phyloP scores from a whole-genome alignment of 2,888 invertebrate species.

The Dicycla oo region DNA sequence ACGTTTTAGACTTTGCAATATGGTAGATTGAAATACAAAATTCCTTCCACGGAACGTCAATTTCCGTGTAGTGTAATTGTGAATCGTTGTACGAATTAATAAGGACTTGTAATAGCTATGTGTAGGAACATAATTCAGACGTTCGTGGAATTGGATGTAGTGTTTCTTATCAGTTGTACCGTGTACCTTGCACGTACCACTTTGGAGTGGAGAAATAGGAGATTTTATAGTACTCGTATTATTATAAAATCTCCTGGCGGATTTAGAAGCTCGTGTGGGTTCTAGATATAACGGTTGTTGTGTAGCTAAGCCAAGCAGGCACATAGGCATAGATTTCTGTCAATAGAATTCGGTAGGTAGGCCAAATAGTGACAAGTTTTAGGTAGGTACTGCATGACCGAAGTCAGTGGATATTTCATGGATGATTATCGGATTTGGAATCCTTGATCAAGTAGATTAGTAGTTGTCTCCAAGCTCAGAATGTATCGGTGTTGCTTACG shows the following conservation, averaged over 20 bases:
- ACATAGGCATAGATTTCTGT: background rate
- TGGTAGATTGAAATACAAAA: constrained; percentile 24
- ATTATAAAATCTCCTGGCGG: background rate
- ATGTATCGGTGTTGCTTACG: background rate
- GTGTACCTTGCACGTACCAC: background rate
- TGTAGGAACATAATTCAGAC: constrained; percentile 8
- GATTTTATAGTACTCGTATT: no score
- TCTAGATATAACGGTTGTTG: no score
- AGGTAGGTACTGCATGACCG: background rate
- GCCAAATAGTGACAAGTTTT: background rate
- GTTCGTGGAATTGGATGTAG: constrained; percentile 8
- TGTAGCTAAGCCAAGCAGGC: background rate
- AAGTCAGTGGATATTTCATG: background rate
- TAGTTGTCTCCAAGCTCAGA: background rate
- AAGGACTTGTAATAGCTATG: background rate
- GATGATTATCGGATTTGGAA: background rate
- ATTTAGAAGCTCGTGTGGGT: background rate
- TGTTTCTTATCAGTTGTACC: constrained; percentile 24
- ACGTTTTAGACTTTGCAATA: background rate
- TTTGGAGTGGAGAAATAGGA: background rate
- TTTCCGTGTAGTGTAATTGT: constrained; percentile 29
- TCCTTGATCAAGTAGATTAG: background rate
- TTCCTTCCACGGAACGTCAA: constrained; percentile 12
- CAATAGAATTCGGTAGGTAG: background rate
- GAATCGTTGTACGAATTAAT: constrained; percentile 37